Evolutionary conservation across 2,888 invertebrate species (phyloP), one percentile per base, ranked within the genome.

Genomic region (Choreutis nemorana): DNA sequence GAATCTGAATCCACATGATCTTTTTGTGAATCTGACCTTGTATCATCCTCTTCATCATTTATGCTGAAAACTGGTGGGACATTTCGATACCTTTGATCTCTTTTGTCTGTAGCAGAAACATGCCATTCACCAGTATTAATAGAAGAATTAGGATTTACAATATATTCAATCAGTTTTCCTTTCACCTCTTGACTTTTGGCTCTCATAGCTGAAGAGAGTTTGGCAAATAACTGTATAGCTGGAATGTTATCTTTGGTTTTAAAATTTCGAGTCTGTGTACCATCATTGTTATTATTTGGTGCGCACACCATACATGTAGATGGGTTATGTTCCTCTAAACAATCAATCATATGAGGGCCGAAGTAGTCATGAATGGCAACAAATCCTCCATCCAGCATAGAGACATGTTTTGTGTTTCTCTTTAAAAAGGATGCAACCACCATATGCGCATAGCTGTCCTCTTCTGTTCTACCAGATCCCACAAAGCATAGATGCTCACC

Each of bases 401-500:
- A 94, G 26, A 99, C 93, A 60, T 93, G 97, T 48, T 91, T 90
- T 1, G 91, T 92, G 56, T 94, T 91, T 58, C 92, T 90, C 67
- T 97, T 97, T 26, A 99, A 81, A 65, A 99, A 97, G 32, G 94
- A 94, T 4, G 98, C 94, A 9, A 99, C 93, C 13, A 97, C 97
- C 98, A 99, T 99, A 59, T 97, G 91, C 10, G 97, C 94, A 58
- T 95, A 96, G 47, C 92, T 92, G 63, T 97, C 97, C 71, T 95
- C 94, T 54, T 96, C 95, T 44, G 90, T 87, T 26, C 94, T 83
- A 1, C 97, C 97, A 36, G 94, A 94, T 23, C 97, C 97, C 56
- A 98, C 85, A 60, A 94, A 93, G 50, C 94, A 94, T 38, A 97
- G 83, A 61, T 94, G 93, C 58, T 94, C 88, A 40, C 95, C 88